phyloP scores from a whole-genome alignment of 2,113 vertebrate species.

The Carassius auratus region DNA sequence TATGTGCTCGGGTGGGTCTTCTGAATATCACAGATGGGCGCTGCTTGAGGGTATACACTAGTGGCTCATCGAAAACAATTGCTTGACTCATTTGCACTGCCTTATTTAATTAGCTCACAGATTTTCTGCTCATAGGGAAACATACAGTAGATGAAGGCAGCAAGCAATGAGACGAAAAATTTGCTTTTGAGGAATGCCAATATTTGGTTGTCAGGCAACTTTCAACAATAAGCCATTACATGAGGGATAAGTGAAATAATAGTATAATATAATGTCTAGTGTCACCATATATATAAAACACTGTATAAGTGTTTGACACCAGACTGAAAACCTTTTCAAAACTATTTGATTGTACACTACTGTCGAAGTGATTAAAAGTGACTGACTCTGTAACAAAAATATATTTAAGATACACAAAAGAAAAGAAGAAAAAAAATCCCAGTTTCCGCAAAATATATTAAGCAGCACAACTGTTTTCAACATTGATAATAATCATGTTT shows the following conservation, averaged over 20 bases:
- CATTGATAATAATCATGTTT: neutral
- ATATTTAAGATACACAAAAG: no score
- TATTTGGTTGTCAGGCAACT: neutral
- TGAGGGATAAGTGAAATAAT: no score
- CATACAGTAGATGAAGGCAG: neutral
- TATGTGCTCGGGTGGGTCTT: conserved; percentile 90
- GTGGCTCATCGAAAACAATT: conserved; percentile 10
- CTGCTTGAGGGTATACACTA: neutral
- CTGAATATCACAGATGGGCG: neutral
- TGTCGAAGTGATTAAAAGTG: no score
- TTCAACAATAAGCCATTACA: neutral
- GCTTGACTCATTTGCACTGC: neutral
- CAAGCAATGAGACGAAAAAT: neutral
- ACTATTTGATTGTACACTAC: no score
- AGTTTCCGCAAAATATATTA: neutral
- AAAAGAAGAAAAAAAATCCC: no score
- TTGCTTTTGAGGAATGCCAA: neutral
- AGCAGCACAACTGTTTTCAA: neutral
- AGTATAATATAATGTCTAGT: neutral
- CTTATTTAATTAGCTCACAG: conserved; percentile 15
- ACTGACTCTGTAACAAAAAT: no score
- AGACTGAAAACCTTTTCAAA: no score
- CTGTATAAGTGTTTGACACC: neutral
- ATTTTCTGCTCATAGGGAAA: neutral
- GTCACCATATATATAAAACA: neutral